These are phyloP conservation scores for Pseudois nayaur DNA, from an alignment of 2,113 vertebrate species.

Conservation along the genomic window DNA sequence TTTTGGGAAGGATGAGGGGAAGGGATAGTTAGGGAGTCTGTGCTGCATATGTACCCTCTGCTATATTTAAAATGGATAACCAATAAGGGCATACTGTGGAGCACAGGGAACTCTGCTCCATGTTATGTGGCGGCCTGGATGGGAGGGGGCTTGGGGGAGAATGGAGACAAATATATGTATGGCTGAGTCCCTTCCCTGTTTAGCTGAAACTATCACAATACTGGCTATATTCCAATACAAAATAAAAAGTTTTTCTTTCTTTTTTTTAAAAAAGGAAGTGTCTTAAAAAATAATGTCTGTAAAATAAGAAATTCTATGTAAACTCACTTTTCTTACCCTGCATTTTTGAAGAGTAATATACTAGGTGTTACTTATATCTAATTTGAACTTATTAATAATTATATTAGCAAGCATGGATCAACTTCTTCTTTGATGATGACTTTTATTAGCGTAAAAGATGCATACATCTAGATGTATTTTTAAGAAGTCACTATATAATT, in stretches of 20 bases:
- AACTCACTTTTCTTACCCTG: not conserved
- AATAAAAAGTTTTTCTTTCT: not conserved
- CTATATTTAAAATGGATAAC: not conserved
- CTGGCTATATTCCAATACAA: not conserved
- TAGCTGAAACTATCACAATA: not conserved
- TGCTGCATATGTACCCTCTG: not conserved
- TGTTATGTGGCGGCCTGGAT: not conserved
- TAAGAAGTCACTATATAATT: conserved; percentile 33
- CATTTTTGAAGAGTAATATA: not conserved
- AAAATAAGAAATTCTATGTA: not conserved
- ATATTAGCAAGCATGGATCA: not conserved
- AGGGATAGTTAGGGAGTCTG: not conserved
- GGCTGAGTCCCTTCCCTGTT: not conserved
- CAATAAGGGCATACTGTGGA: not conserved
- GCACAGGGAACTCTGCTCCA: not conserved
- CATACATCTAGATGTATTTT: not conserved
- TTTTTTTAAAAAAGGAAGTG: not conserved
- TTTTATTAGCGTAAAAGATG: conserved; percentile 24
- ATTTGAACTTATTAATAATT: conserved; percentile 12
- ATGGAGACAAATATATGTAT: not conserved
- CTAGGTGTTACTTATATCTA: not conserved
- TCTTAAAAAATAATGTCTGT: not conserved
- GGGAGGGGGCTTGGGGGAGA: not conserved
- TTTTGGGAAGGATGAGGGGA: not conserved
- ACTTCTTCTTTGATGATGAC: not conserved